phyloP scores from a whole-genome alignment of 1,140 invertebrate species.

The Apis mellifera region Amel_HAv3.1 CM009942.2:10230001-10230500 shows the following conservation, averaged over 20 bases:
- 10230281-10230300: not conserved
- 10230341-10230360: conserved; percentile 26
- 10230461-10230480: conserved; percentile 22
- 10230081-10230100: conserved; percentile 54
- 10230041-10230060: conserved; percentile 45
- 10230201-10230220: not conserved
- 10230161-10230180: not conserved
- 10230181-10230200: not conserved
- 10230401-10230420: conserved; percentile 56
- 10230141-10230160: not conserved
- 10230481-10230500: conserved; percentile 3
- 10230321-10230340: conserved; percentile 40
- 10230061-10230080: conserved; percentile 33
- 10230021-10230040: conserved; percentile 8
- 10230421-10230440: conserved; percentile 50
- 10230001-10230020: conserved; percentile 36
- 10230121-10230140: not conserved
- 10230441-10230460: conserved; percentile 21
- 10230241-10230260: too few species aligned
- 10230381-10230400: conserved; percentile 60
- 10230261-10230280: not conserved
- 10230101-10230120: conserved; percentile 35
- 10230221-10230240: not conserved
- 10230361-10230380: conserved; percentile 8
- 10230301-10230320: not conserved